A percentile compares a stretch with the other conserved stretches of the same genome.
Evolutionary conservation across 2,113 vertebrate species (phyloP).

Genomic region (Chloebia gouldiae): DNA sequence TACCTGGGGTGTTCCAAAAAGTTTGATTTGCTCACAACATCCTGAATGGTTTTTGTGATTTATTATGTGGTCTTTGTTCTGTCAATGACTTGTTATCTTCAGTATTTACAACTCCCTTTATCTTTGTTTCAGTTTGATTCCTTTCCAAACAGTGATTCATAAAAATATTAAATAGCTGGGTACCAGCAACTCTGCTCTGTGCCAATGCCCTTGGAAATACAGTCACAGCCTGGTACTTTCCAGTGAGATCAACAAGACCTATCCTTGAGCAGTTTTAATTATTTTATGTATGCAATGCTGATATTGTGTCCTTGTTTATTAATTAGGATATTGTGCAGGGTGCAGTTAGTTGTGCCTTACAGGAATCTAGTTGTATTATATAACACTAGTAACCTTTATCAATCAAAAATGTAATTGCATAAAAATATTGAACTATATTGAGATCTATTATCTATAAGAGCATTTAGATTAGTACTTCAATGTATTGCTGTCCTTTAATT

Average conservation of each 20-base stretch:
- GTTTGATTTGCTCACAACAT: neutral
- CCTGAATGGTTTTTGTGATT: neutral
- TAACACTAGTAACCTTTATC: constrained; percentile 9
- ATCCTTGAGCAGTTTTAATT: neutral
- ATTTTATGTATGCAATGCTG: neutral
- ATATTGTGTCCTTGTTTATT: constrained; percentile 2
- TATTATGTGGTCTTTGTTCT: neutral
- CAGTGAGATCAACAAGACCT: neutral
- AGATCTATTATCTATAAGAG: neutral
- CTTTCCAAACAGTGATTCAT: neutral
- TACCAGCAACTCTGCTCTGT: neutral
- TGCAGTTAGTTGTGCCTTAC: neutral
- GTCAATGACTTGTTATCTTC: neutral
- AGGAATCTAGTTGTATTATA: neutral
- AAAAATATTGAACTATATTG: constrained; percentile 1
- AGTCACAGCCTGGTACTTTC: neutral
- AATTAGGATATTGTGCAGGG: neutral
- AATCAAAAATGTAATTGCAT: constrained; percentile 18
- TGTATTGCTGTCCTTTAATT: neutral
- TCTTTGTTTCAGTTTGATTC: neutral
- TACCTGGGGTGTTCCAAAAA: neutral
- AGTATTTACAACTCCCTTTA: neutral
- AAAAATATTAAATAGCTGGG: neutral
- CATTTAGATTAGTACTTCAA: neutral
- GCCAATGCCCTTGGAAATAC: neutral